Percentiles rank a stretch among this genome's conserved stretches.
Evolutionary conservation across 2,797 vertebrate genomes (phyloP).

Genomic region (Dendrocincla tyrannina): DNA sequence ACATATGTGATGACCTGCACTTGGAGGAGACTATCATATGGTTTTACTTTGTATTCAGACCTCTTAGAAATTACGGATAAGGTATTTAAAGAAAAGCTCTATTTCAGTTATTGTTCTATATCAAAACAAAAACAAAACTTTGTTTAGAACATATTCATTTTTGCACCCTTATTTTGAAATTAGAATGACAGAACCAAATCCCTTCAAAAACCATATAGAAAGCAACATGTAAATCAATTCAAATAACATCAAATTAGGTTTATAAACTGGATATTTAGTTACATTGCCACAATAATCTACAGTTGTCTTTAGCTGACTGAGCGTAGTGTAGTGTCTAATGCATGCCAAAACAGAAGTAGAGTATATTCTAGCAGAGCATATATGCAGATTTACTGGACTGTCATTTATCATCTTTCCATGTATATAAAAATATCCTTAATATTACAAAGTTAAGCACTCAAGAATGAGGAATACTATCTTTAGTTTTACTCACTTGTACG

Average conservation of each 20-base stretch:
- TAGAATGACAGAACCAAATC: not conserved
- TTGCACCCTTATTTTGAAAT: not conserved
- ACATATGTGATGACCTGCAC: rapidly evolving
- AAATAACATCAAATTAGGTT: not conserved
- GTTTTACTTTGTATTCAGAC: not conserved
- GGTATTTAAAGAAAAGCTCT: not conserved
- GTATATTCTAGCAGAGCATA: not conserved
- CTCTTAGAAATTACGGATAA: not conserved
- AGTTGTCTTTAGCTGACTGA: not conserved
- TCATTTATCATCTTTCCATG: not conserved
- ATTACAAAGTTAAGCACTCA: not conserved
- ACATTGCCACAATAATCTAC: not conserved
- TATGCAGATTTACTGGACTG: not conserved
- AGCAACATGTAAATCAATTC: not conserved
- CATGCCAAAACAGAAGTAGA: not conserved
- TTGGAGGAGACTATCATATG: not conserved
- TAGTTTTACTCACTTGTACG: not conserved
- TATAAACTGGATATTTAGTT: not conserved
- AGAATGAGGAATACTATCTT: not conserved
- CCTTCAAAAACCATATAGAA: not conserved
- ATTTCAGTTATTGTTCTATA: not conserved
- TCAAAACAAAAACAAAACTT: not conserved
- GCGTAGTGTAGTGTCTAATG: not conserved
- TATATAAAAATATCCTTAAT: not conserved
- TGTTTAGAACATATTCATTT: not conserved